These are phyloP conservation scores for Galbula dea DNA, from an alignment of 2,113 vertebrate species.

Conservation along the genomic window DNA sequence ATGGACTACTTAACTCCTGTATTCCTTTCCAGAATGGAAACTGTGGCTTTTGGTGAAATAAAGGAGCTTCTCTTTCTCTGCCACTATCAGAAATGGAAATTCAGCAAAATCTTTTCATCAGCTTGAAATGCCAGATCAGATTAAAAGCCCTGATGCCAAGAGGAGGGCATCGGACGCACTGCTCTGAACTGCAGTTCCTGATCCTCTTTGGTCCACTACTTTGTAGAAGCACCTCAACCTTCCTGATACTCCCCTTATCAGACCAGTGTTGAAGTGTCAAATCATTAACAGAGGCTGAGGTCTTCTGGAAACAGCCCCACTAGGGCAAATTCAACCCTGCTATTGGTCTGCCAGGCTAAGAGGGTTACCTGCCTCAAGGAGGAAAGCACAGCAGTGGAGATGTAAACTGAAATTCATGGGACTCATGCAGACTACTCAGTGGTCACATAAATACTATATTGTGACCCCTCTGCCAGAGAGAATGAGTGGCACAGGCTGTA, in stretches of 20 bases:
- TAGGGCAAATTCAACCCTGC: not conserved
- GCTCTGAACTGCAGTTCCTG: not conserved
- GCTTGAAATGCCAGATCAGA: slow-evolving; percentile 25
- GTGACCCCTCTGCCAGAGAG: not conserved
- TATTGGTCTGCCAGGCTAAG: not conserved
- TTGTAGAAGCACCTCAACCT: not conserved
- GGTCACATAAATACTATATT: not conserved
- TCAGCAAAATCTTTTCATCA: slow-evolving; percentile 25
- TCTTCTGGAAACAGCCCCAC: not conserved
- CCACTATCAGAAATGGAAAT: slow-evolving; percentile 48
- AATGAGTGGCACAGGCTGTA: not conserved
- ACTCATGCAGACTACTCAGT: rapidly evolving
- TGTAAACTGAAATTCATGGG: rapidly evolving
- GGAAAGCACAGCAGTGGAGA: not conserved
- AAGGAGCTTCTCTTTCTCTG: slow-evolving; percentile 60
- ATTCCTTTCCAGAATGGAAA: slow-evolving; percentile 44
- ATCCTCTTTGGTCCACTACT: not conserved
- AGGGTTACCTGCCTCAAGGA: not conserved
- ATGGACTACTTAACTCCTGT: slow-evolving; percentile 11
- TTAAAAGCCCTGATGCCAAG: not conserved
- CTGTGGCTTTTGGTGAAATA: slow-evolving; percentile 1
- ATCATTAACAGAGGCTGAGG: not conserved
- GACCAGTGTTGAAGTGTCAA: not conserved
- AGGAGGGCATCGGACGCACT: not conserved
- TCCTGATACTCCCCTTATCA: not conserved